A percentile compares a stretch with the other conserved stretches of the same genome.
phyloP scores from a whole-genome alignment of 2,888 invertebrate genomes.

The Epirrhoe tristata region DNA sequence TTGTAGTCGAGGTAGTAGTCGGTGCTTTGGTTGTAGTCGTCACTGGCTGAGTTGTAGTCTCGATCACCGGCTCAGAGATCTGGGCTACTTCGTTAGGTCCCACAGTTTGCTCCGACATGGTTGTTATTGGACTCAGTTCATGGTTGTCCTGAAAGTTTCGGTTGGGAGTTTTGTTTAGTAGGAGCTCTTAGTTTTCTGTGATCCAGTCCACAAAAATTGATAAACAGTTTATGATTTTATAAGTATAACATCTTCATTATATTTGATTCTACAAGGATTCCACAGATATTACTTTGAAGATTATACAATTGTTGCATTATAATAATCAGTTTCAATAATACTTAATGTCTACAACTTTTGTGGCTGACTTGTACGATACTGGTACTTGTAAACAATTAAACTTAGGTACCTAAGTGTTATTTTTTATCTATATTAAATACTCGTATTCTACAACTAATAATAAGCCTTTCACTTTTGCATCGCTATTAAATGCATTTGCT shows the following conservation, averaged over 20 bases:
- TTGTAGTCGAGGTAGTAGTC: constrained; percentile 63
- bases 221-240: neutral
- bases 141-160: constrained; percentile 60
- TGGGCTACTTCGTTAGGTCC: constrained; percentile 74
- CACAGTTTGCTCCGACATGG: constrained; percentile 78
- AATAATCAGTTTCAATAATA: neutral
- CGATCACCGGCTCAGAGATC: constrained; percentile 73
- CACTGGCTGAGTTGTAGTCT: constrained; percentile 67
- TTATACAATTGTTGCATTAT: too few relatives aligned
- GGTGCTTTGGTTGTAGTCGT: constrained; percentile 61
- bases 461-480: too few relatives aligned
- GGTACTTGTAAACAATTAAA: too few relatives aligned
- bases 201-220: neutral
- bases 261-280: neutral
- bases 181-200: neutral
- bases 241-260: neutral
- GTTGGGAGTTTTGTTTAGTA: constrained; percentile 2
- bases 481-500: too few relatives aligned
- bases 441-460: too few relatives aligned
- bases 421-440: too few relatives aligned
- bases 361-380: neutral
- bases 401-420: too few relatives aligned
- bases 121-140: constrained; percentile 73
- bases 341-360: neutral
- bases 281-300: too few relatives aligned